phyloP scores from a whole-genome alignment of 2,888 invertebrate genomes.

The Mantis religiosa region DNA sequence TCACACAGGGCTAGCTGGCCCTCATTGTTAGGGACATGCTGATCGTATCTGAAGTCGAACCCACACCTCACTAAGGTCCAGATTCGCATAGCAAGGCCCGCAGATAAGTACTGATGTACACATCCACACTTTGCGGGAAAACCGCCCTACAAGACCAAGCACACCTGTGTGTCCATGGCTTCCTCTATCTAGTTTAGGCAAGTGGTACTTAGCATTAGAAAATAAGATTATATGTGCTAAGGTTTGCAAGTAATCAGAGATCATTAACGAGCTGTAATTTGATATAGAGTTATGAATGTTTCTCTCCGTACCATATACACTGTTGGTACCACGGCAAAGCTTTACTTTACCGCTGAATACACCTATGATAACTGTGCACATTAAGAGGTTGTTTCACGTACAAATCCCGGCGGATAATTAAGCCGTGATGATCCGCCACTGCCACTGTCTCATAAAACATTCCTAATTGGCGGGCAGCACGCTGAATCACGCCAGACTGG shows the following conservation, averaged over 20 bases:
- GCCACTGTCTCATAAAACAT: background rate
- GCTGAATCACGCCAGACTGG: background rate
- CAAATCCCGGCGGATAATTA: background rate
- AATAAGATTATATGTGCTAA: too few relatives aligned
- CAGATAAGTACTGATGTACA: constrained; percentile 18
- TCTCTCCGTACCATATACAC: too few relatives aligned
- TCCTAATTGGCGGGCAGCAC: background rate
- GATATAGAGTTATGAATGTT: too few relatives aligned
- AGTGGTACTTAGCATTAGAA: too few relatives aligned
- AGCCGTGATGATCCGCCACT: background rate
- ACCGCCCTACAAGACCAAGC: constrained; percentile 18
- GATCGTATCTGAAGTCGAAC: background rate
- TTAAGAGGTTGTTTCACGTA: too few relatives aligned
- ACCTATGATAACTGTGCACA: too few relatives aligned
- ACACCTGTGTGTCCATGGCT: too few relatives aligned
- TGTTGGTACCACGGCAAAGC: too few relatives aligned
- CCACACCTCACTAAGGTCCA: constrained; percentile 6
- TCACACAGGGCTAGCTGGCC: background rate
- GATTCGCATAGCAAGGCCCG: background rate
- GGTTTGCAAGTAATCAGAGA: too few relatives aligned
- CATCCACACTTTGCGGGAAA: constrained; percentile 16
- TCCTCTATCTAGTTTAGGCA: too few relatives aligned
- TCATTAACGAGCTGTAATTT: too few relatives aligned
- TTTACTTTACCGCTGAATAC: too few relatives aligned
- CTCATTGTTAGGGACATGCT: background rate